A percentile compares a stretch with the other conserved stretches of the same genome.
These are phyloP conservation scores for Slavum lentiscoides DNA, from an alignment of 2,888 invertebrate genomes.

Conservation along the genomic window DNA sequence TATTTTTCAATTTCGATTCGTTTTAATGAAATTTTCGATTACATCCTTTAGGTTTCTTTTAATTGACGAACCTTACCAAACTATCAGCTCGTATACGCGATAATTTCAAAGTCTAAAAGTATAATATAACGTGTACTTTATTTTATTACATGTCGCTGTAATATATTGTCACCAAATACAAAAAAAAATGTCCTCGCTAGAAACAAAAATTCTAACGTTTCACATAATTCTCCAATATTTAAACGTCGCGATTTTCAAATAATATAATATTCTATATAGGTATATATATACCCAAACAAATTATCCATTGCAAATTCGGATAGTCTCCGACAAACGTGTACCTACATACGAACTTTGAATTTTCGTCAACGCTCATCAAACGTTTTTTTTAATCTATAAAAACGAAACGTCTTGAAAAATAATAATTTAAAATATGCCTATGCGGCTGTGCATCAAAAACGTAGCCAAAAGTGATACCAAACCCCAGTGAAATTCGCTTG, in stretches of 20 bases:
- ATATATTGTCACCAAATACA: neutral
- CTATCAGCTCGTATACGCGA: neutral
- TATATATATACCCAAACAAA: no score
- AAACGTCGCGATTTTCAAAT: no score
- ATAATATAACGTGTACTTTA: neutral
- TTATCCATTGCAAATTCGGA: no score
- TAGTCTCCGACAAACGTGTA: no score
- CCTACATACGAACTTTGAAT: neutral
- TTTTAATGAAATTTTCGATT: neutral
- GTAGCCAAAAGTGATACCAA: neutral
- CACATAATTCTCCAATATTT: no score
- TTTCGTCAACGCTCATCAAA: neutral
- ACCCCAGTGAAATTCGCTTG: neutral
- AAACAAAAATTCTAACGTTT: no score
- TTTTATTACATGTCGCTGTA: no score
- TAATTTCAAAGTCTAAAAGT: neutral
- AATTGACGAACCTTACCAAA: neutral
- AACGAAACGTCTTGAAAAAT: neutral
- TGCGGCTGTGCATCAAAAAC: neutral
- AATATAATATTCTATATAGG: no score
- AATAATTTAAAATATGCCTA: neutral
- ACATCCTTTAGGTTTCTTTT: neutral
- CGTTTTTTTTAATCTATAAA: neutral
- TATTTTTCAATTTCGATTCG: neutral
- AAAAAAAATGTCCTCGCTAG: no score